Conservation (phyloP, 2,888 invertebrate genomes). For the Mythimna impura region DNA sequence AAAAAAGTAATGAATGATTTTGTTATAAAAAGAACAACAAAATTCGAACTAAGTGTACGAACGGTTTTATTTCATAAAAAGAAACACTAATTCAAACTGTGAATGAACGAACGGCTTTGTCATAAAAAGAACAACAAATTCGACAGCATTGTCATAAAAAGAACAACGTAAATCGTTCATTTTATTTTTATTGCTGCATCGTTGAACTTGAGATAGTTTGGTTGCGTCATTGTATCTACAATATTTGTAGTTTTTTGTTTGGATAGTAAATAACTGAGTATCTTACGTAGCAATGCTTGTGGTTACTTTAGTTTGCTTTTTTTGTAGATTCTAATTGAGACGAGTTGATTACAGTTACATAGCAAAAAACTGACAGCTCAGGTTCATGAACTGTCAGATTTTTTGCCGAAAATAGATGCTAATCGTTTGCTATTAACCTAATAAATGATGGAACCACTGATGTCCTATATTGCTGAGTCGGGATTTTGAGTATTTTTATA, state of each 20-base stretch:
- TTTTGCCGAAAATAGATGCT: neutral
- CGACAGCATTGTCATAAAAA: constrained; percentile 17
- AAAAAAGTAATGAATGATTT: neutral
- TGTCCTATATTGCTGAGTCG: neutral
- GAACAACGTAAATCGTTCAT: neutral
- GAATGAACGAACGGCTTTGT: constrained; percentile 25
- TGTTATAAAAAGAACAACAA: constrained; percentile 18
- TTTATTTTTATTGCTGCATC: constrained; percentile 39
- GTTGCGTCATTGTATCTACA: constrained; percentile 22
- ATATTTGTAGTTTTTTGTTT: constrained; percentile 12
- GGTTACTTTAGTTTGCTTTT: constrained; percentile 7
- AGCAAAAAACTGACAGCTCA: constrained; percentile 2
- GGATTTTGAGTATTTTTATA: neutral
- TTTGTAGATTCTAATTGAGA: constrained; percentile 12
- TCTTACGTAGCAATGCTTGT: constrained; percentile 11
- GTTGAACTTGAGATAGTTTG: constrained; percentile 55
- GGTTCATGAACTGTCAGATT: neutral
- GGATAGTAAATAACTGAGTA: constrained; percentile 7
- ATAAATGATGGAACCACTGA: neutral
- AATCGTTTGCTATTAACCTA: neutral
- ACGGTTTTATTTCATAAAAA: constrained; percentile 12
- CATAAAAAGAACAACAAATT: constrained; percentile 18
- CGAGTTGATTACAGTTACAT: neutral
- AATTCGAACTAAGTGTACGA: constrained; percentile 33
- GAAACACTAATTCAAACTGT: constrained; percentile 15